Evolutionary conservation across 2,797 vertebrate species (phyloP), one percentile per base, ranked within the genome.

Genomic region (Cossypha polioptera): DNA sequence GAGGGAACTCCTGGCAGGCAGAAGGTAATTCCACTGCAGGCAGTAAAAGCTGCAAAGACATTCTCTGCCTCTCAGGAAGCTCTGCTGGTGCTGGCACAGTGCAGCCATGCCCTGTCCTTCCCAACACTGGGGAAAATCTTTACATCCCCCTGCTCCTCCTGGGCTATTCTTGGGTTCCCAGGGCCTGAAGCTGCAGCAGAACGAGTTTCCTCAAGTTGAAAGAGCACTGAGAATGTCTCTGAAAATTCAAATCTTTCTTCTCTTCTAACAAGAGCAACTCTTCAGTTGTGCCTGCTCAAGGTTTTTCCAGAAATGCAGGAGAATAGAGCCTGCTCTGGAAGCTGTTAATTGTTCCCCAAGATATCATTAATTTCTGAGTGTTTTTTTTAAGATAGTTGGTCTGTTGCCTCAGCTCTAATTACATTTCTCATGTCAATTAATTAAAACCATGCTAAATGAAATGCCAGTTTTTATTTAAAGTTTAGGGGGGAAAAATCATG

Each of bases 361-460:
- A 97, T 4, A 38, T 11, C 40, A 84, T 72, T 75, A 35, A 55
- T 89, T 88, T 53, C 81, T 31, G 50, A 43, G 20, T 2, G 50
- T 75, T 92, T 81, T 78, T 95, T 80, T 68, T 48, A 57, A 94
- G 92, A 92, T 38, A 73, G 47, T 45, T 79, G 28, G 33, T 91
- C 92, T n/a, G 14, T 78, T 79, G 94, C 88, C 80, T 91, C 86
- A 90, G 51, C 55, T 95, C 81, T 90, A 96, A 96, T 96, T 96
- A 96, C 68, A 71, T 95, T 68, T 90, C 92, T 92, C 82, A 91
- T 89, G 90, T 96, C 95, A 95, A 97, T 98, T 98, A 97, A 97
- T 97, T 97, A 98, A 95, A 96, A 78, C 81, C 51, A 77, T 95
- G 94, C 95, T 93, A 95, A 97, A 93, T 93, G 96, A 97, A 97